Evolutionary conservation across 2,113 vertebrate genomes (phyloP).

Genomic region (Salvator merianae): DNA sequence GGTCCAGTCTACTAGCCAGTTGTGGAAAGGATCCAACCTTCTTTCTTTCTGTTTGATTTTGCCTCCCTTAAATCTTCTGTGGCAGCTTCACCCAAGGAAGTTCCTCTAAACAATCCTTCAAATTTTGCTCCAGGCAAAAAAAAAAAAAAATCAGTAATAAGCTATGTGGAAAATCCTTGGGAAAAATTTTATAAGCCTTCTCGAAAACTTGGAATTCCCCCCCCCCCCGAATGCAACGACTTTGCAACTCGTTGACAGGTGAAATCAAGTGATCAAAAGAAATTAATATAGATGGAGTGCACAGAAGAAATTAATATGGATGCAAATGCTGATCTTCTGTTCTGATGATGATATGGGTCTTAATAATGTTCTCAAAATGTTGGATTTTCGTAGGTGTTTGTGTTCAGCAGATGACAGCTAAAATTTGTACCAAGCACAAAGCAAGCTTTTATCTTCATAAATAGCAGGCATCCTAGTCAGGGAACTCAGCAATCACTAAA

Average conservation of each 20-base stretch:
- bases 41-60: not conserved
- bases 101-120: slow-evolving; percentile 11
- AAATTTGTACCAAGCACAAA: slow-evolving; percentile 5
- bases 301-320: not conserved
- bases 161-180: not conserved
- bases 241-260: not conserved
- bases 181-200: not conserved
- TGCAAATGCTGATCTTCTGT: not conserved
- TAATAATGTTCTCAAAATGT: not conserved
- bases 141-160: not conserved
- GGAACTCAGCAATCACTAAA: slow-evolving; percentile 13
- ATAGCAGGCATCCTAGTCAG: slow-evolving; percentile 25
- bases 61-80: not conserved
- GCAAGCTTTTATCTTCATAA: slow-evolving; percentile 32
- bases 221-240: not conserved
- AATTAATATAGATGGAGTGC: slow-evolving; percentile 1
- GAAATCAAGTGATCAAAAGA: slow-evolving; percentile 5
- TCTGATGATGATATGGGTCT: not conserved
- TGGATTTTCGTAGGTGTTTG: not conserved
- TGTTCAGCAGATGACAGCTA: not conserved
- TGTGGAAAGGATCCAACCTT: too few relatives aligned
- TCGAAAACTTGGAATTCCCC: not conserved
- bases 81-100: not conserved
- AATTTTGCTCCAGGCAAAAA: slow-evolving; percentile 11
- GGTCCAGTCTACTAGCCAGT: too few relatives aligned